These are phyloP conservation scores for Colistium nudipinnis DNA, from an alignment of 2,113 vertebrate genomes.

Conservation along the genomic window DNA sequence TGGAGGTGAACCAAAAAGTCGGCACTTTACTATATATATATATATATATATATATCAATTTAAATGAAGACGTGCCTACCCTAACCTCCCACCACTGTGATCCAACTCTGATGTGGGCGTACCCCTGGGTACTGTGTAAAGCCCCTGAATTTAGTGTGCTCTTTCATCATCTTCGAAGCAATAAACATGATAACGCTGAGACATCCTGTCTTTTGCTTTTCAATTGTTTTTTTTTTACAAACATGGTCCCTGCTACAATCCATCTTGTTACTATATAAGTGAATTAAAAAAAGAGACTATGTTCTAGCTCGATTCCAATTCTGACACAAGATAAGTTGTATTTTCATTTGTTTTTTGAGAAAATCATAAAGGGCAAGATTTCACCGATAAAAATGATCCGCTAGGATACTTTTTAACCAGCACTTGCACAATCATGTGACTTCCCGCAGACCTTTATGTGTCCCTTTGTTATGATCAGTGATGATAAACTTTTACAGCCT, in stretches of 20 bases:
- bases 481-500: not conserved
- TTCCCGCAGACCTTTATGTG: not conserved
- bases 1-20: not conserved
- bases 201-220: not conserved
- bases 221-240: not conserved
- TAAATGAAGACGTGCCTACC: constrained; percentile 39
- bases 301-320: too few relatives aligned
- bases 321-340: too few relatives aligned
- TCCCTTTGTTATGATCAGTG: not conserved
- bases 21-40: constrained; percentile 31
- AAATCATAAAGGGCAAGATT: too few relatives aligned
- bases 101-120: not conserved
- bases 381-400: too few relatives aligned
- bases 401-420: too few relatives aligned
- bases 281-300: not conserved
- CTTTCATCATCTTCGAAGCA: constrained; percentile 30
- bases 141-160: constrained; percentile 17
- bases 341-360: too few relatives aligned
- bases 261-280: not conserved
- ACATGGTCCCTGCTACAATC: not conserved
- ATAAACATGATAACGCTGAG: constrained; percentile 41
- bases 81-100: constrained; percentile 21
- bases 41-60: not conserved
- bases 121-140: not conserved
- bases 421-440: too few relatives aligned